These are phyloP conservation scores for Rhyacichthys aspro DNA, from an alignment of 2,797 vertebrate species.

Conservation along the genomic window DNA sequence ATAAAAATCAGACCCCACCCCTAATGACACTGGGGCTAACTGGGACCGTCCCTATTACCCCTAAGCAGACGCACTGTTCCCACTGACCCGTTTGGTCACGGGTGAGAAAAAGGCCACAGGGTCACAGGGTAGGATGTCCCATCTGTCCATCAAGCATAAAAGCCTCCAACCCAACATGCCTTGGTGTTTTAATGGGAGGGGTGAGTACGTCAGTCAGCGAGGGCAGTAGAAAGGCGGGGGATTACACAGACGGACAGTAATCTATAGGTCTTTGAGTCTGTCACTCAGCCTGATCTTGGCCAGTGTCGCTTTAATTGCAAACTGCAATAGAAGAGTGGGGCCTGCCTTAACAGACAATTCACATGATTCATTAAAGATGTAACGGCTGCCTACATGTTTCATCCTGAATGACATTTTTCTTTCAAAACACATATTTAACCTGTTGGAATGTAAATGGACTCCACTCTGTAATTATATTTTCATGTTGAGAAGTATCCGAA, in stretches of 20 bases:
- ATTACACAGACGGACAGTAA: conserved; percentile 73
- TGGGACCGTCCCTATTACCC: conserved; percentile 13
- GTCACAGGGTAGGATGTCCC: conserved; percentile 74
- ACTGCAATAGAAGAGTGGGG: conserved; percentile 46
- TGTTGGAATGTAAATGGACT: conserved; percentile 69
- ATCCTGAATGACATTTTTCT: conserved; percentile 65
- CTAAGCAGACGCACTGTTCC: conserved; percentile 33
- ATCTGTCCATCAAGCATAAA: conserved; percentile 81
- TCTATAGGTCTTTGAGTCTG: conserved; percentile 76
- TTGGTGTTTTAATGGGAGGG: conserved; percentile 65
- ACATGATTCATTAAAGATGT: conserved; percentile 65
- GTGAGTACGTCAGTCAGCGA: conserved; percentile 68
- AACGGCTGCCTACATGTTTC: conserved; percentile 71
- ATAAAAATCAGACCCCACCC: conserved; percentile 27
- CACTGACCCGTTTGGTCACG: conserved; percentile 66
- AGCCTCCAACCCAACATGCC: conserved; percentile 63
- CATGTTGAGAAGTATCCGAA: conserved; percentile 14
- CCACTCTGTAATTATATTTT: conserved; percentile 66
- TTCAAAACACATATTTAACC: conserved; percentile 62
- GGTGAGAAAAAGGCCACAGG: conserved; percentile 67
- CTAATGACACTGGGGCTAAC: conserved; percentile 44
- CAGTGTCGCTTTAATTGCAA: conserved; percentile 70
- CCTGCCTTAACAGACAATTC: conserved; percentile 60
- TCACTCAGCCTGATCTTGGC: conserved; percentile 70
- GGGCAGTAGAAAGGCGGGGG: conserved; percentile 61